phyloP scores from a whole-genome alignment of 1,140 invertebrate species.

The Euwallacea fornicatus region DNA sequence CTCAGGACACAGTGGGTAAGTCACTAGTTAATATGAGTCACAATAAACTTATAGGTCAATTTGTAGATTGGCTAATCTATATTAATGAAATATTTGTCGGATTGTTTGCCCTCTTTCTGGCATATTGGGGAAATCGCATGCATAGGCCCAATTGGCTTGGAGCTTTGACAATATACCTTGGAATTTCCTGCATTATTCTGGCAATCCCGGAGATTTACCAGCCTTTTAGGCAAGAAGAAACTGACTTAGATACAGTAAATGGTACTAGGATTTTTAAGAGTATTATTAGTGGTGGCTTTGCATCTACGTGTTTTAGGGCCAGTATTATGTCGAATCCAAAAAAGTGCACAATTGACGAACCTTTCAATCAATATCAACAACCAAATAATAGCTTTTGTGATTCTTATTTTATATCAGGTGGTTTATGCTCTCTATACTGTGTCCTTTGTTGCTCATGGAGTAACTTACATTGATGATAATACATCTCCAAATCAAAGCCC shows the following conservation, averaged over 20 bases:
- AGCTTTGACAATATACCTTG: slow-evolving; percentile 60
- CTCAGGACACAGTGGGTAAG: slow-evolving; percentile 41
- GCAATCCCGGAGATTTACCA: slow-evolving; percentile 58
- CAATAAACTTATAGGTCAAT: slow-evolving; percentile 10
- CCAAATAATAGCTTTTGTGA: slow-evolving; percentile 52
- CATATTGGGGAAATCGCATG: slow-evolving; percentile 63
- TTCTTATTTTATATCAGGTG: slow-evolving; percentile 64
- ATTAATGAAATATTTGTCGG: slow-evolving; percentile 59
- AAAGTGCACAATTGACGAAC: not conserved
- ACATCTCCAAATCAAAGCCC: slow-evolving; percentile 29
- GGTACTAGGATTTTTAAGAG: slow-evolving; percentile 10
- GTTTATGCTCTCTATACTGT: slow-evolving; percentile 62
- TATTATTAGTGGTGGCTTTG: not conserved
- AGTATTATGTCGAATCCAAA: slow-evolving; percentile 17
- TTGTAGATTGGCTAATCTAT: slow-evolving; percentile 62
- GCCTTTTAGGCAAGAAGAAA: slow-evolving; percentile 34
- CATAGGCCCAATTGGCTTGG: slow-evolving; percentile 64
- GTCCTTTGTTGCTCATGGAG: slow-evolving; percentile 64
- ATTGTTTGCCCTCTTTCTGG: slow-evolving; percentile 57
- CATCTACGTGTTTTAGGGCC: slow-evolving; percentile 15
- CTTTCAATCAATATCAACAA: slow-evolving; percentile 23
- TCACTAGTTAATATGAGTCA: not conserved
- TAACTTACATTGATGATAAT: slow-evolving; percentile 69
- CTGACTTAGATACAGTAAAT: slow-evolving; percentile 30
- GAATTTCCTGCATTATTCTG: slow-evolving; percentile 56